These are phyloP conservation scores for Limnephilus rhombicus DNA, from an alignment of 2,888 invertebrate genomes.

Conservation along the genomic window DNA sequence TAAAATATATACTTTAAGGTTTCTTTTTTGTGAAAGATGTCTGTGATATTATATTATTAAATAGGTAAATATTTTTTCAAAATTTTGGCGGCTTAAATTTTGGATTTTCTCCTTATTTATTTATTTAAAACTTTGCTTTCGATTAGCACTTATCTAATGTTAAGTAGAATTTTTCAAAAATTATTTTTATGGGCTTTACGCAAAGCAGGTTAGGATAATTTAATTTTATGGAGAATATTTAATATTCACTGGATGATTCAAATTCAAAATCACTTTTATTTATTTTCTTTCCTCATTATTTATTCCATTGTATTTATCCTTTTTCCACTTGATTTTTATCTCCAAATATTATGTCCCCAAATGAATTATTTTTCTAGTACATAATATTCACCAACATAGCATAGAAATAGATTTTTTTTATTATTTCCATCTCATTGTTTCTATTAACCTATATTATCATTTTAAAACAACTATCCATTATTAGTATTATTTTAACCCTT, in stretches of 20 bases:
- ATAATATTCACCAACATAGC: neutral
- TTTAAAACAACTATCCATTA: no score
- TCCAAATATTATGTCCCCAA: neutral
- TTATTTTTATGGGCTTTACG: neutral
- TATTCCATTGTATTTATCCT: neutral
- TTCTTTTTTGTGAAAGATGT: conserved; percentile 3
- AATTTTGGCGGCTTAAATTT: conserved; percentile 26
- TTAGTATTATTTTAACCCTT: no score
- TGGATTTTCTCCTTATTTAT: neutral
- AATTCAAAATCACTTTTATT: neutral
- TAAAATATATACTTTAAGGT: neutral
- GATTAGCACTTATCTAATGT: neutral
- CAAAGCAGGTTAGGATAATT: neutral
- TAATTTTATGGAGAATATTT: neutral
- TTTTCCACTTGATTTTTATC: neutral
- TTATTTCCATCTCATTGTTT: neutral
- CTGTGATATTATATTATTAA: neutral
- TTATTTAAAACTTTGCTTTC: conserved; percentile 3
- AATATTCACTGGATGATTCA: neutral
- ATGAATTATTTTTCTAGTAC: neutral
- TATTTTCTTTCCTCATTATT: neutral
- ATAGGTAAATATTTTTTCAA: neutral
- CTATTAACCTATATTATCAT: neutral
- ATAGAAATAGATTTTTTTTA: neutral
- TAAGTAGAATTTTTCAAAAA: neutral